Base-by-base conservation (phyloP, 2,888 invertebrate genomes). In the Ptilodon capucinus region DNA sequence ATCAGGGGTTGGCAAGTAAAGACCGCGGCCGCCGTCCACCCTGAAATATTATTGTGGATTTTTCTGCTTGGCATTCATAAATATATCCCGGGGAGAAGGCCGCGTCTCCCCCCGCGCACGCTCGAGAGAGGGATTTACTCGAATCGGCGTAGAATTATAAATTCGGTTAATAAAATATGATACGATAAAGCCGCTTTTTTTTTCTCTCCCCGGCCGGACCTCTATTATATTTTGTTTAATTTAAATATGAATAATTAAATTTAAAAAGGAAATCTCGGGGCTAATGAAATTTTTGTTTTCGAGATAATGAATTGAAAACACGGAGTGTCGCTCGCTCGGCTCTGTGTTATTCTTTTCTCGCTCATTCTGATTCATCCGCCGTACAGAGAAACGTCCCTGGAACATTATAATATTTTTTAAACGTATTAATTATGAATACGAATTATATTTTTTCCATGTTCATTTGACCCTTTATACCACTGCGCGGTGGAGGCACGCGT, bases 221-320 rank as follows among this genome's bases (percentile, higher is more conserved):
- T 87, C 87, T 89, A 90, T 90, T 90, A 89, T 91, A 89, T 90
- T 90, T 86, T 90, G 89, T 90, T 89, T 89, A 91, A 90, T 90
- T 91, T 89, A 90, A 90, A 90, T 89, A 89, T 90, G 89, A 89
- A 90, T 91, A 90, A 90, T 90, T 91, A 87, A 89, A 86, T 88
- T 86, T 84, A 86, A 88, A 89, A 88, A 86, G 84, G 88, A 87
- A 89, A 88, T 87, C 89, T 86, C 84, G 74, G 84, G 76, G 84
- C 85, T 90, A 90, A 90, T 90, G 89, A 89, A 89, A 86, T 89
- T 89, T 89, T 88, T 91, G 90, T 91, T 90, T 91, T 90, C 74
- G 86, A 87, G 89, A 89, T 91, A 91, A 91, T 91, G 89, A 91
- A 91, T 91, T 90, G 89, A 90, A 91, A 91, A 91, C 91, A 90